Evolutionary conservation across 1,140 invertebrate species (phyloP).

Genomic region (Drosophila nikananu): DNA sequence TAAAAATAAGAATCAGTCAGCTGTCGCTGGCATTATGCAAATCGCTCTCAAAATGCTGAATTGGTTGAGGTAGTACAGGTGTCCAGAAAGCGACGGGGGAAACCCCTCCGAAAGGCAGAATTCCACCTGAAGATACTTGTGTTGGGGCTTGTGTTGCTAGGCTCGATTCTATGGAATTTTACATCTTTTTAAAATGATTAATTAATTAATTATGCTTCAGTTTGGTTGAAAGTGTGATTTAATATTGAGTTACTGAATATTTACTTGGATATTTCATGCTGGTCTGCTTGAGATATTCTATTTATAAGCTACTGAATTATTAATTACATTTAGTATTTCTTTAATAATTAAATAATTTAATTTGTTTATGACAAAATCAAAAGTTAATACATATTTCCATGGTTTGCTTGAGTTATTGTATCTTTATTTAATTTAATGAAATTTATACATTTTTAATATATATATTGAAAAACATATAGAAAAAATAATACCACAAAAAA

Average conservation of each 20-base stretch:
- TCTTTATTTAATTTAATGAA: too few relatives aligned
- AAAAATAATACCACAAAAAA: too few relatives aligned
- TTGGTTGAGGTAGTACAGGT: conserved; percentile 39
- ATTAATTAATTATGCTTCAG: conserved; percentile 1
- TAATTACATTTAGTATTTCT: too few relatives aligned
- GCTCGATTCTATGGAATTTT: not conserved
- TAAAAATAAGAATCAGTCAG: conserved; percentile 55
- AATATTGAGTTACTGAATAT: not conserved
- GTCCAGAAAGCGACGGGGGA: not conserved
- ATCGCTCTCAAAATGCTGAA: conserved; percentile 30
- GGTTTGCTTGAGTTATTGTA: too few relatives aligned
- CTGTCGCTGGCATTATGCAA: conserved; percentile 68
- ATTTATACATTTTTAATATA: too few relatives aligned
- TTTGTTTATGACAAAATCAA: too few relatives aligned
- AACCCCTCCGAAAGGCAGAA: not conserved
- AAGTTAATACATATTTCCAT: too few relatives aligned
- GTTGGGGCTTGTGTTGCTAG: not conserved
- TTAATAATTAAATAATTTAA: too few relatives aligned
- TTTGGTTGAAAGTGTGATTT: not conserved
- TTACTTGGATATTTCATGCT: not conserved
- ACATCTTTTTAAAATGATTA: not conserved
- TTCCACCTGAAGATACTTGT: not conserved
- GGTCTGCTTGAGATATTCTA: not conserved
- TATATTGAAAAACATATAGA: too few relatives aligned
- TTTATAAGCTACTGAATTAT: not conserved